Evolutionary conservation across 2,113 vertebrate species (phyloP).

Genomic region (Myotis yumanensis): DNA sequence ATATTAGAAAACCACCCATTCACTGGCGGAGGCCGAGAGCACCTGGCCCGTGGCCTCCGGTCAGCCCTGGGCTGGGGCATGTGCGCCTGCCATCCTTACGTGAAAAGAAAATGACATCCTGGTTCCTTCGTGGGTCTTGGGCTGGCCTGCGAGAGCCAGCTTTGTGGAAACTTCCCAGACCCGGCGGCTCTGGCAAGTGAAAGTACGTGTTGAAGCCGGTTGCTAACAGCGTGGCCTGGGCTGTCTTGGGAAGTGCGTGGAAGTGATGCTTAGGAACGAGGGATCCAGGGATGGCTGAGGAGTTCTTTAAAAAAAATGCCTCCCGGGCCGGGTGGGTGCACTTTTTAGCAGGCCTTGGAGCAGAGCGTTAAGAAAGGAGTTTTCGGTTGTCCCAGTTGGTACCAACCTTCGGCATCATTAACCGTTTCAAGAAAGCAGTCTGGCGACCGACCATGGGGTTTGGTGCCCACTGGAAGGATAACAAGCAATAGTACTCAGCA

Average conservation of each 20-base stretch:
- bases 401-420: background rate
- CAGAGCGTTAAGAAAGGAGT: conserved; percentile 36
- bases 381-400: conserved; percentile 28
- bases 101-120: conserved; percentile 47
- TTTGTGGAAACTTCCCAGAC: conserved; percentile 50
- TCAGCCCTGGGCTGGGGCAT: conserved; percentile 33
- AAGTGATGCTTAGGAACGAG: conserved; percentile 51
- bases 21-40: conserved; percentile 7
- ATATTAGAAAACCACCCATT: conserved; percentile 43
- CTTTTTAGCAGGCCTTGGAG: background rate
- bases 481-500: conserved; percentile 63
- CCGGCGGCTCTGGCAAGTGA: conserved; percentile 51
- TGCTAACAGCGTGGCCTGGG: conserved; percentile 40
- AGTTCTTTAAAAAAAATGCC: conserved; percentile 14
- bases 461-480: conserved; percentile 39
- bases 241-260: conserved; percentile 25
- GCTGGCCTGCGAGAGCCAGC: conserved; percentile 22
- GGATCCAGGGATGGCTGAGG: background rate
- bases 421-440: conserved; percentile 18
- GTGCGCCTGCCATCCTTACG: conserved; percentile 43
- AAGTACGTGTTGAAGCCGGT: background rate
- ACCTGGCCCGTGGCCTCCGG: conserved; percentile 66
- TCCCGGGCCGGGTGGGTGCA: background rate
- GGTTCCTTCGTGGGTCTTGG: background rate
- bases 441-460: conserved; percentile 12